Conservation (phyloP, 1,140 invertebrate genomes). For the Lysiphlebus fabarum region DNA sequence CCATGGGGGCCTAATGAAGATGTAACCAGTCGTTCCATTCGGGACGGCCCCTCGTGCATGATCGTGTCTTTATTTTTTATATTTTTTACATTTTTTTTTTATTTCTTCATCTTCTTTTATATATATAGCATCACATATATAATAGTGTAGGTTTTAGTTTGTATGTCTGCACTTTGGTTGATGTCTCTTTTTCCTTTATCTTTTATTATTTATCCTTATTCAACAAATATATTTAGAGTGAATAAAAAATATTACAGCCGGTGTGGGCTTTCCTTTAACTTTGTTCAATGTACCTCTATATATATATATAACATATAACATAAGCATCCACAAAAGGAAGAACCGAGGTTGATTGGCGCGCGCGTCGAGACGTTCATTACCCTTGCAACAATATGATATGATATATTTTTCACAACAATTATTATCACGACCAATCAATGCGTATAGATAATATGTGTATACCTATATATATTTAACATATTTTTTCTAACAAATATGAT, state of each 20-base stretch:
- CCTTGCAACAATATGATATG: conserved; percentile 6
- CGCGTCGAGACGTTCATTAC: conserved; percentile 9
- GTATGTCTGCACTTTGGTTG: not conserved
- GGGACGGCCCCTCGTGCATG: conserved; percentile 40
- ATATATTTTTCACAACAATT: not conserved
- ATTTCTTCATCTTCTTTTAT: conserved; percentile 32
- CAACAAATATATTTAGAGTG: not conserved
- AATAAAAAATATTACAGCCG: not conserved
- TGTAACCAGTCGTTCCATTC: conserved; percentile 53
- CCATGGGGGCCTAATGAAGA: conserved; percentile 54
- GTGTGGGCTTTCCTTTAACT: not conserved
- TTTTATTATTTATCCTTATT: not conserved
- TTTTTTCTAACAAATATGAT: no score
- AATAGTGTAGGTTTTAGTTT: conserved; percentile 12
- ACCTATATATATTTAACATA: no score
- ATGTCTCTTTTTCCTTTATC: conserved; percentile 3
- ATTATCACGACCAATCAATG: no score
- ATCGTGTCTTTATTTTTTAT: no score
- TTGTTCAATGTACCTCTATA: conserved; percentile 1
- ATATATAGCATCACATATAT: not conserved
- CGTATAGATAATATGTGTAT: no score
- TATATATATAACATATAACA: conserved; percentile 8
- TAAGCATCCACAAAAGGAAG: conserved; percentile 14
- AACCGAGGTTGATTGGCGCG: conserved; percentile 13
- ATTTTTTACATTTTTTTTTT: conserved; percentile 25